Conservation (phyloP, 2,888 invertebrate genomes). For the Synanthedon andrenaeformis region DNA sequence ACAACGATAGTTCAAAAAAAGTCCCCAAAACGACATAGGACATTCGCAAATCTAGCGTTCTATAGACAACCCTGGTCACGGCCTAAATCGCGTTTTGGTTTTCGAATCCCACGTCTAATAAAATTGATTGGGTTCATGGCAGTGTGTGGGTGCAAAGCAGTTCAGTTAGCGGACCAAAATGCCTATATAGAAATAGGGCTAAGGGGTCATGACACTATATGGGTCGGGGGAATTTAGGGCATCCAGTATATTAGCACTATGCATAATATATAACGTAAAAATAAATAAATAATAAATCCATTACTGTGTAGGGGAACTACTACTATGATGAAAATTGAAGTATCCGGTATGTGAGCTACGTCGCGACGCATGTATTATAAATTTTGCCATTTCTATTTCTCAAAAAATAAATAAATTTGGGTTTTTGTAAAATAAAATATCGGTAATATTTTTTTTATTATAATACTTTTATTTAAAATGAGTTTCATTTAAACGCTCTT, state of each 20-base stretch:
- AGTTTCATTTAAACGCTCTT: constrained; percentile 49
- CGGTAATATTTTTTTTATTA: constrained; percentile 34
- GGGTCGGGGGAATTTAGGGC: constrained; percentile 56
- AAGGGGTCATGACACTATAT: constrained; percentile 65
- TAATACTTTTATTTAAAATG: constrained; percentile 64
- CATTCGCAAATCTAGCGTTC: too few species aligned
- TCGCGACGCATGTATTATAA: constrained; percentile 19
- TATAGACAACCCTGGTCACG: too few species aligned
- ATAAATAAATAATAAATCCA: constrained; percentile 32
- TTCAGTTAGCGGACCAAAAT: constrained; percentile 44
- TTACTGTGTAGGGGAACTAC: constrained; percentile 53
- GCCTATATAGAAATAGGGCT: constrained; percentile 49
- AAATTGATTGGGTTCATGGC: constrained; percentile 35
- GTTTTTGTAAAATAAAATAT: constrained; percentile 54
- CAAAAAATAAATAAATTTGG: constrained; percentile 11
- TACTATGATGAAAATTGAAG: constrained; percentile 36
- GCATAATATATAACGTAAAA: constrained; percentile 22
- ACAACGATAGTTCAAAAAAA: too few species aligned
- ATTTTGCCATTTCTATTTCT: constrained; percentile 11
- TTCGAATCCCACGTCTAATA: constrained; percentile 37
- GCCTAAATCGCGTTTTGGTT: constrained; percentile 21
- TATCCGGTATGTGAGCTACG: constrained; percentile 67
- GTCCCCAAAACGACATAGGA: too few species aligned
- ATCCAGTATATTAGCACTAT: constrained; percentile 55
- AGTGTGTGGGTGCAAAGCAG: constrained; percentile 42